Evolutionary conservation across 1,140 invertebrate species (phyloP).

Genomic region (Antheraea pernyi): DNA sequence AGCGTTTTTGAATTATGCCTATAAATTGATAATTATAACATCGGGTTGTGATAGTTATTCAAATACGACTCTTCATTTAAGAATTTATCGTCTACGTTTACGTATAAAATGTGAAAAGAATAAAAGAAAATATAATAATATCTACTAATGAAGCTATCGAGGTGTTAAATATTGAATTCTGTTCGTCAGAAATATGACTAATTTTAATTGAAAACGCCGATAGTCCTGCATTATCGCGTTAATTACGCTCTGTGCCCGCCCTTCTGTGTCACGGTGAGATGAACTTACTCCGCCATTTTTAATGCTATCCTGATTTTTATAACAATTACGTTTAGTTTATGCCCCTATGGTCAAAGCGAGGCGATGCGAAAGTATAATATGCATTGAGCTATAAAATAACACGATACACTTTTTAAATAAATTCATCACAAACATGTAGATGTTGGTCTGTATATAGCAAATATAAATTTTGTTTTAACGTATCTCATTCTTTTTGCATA

Average conservation of each 20-base stretch:
- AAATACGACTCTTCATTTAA: too few species aligned
- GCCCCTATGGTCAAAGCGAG: background rate
- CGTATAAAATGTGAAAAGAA: slow-evolving; percentile 3
- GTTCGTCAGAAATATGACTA: slow-evolving; percentile 63
- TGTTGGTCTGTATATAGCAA: too few species aligned
- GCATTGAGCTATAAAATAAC: background rate
- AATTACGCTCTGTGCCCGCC: slow-evolving; percentile 41
- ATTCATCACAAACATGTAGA: too few species aligned
- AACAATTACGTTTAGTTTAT: background rate
- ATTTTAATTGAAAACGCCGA: slow-evolving; percentile 66
- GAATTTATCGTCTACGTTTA: background rate
- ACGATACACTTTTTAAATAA: too few species aligned
- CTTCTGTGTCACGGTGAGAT: slow-evolving; percentile 13
- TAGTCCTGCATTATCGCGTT: slow-evolving; percentile 58
- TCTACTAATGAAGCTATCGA: slow-evolving; percentile 26
- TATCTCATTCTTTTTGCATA: too few species aligned
- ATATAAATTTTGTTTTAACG: too few species aligned
- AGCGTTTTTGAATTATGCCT: too few species aligned
- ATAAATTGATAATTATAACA: too few species aligned
- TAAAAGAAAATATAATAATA: slow-evolving; percentile 20
- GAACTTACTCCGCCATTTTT: slow-evolving; percentile 3
- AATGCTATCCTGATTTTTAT: slow-evolving; percentile 15
- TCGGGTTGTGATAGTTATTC: too few species aligned
- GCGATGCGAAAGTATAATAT: background rate
- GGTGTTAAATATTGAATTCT: slow-evolving; percentile 37